Base-by-base conservation (phyloP, 2,797 vertebrate genomes). In the Ctenopoma kingsleyae region DNA sequence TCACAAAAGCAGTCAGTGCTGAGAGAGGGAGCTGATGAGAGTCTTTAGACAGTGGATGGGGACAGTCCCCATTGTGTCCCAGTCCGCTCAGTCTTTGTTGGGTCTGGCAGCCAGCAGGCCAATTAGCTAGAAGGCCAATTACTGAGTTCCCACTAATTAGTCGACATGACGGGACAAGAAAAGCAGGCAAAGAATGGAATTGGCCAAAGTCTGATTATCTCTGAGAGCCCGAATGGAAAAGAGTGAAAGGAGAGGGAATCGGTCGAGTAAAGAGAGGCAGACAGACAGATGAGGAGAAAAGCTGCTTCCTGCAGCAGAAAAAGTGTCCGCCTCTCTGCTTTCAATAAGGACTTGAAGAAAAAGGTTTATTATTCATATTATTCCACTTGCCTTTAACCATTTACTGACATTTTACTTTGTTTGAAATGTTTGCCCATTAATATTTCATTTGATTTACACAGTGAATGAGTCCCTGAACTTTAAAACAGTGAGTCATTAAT, bases 121-220 rank as follows among this genome's bases (percentile, higher is more conserved):
- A 94, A 93, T 93, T 93, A 94, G 91, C 82, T 76, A 87, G 84
- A 76, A 81, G 87, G 87, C 89, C 92, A 93, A 94, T 93, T 93
- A 92, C 86, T 64, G 79, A 85, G 86, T 82, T 88, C 84, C 87
- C 36, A 57, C 87, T 94, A 94, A 94, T 94, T 94, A 93, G 91
- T 81, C 44, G 76, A 88, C 86, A 92, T 87, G 87, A 88, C 78
- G 72, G 84, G 82, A 93, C 86, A 92, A 90, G 88, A 89, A 84
- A 86, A 47, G 67, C 57, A 75, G 66, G 66, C 72, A 68, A 76
- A 85, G 78, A 89, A 85, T 62, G 76, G 80, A 68, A 84, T 73
- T 47, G 58, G 66, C 82, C 67, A n/a, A 75, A 86, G 81, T 85
- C 66, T 52, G 81, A 86, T 88, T 91, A 89, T 92, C 67, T 78